phyloP scores from a whole-genome alignment of 2,888 invertebrate species.

The Leucophora obtusa region DNA sequence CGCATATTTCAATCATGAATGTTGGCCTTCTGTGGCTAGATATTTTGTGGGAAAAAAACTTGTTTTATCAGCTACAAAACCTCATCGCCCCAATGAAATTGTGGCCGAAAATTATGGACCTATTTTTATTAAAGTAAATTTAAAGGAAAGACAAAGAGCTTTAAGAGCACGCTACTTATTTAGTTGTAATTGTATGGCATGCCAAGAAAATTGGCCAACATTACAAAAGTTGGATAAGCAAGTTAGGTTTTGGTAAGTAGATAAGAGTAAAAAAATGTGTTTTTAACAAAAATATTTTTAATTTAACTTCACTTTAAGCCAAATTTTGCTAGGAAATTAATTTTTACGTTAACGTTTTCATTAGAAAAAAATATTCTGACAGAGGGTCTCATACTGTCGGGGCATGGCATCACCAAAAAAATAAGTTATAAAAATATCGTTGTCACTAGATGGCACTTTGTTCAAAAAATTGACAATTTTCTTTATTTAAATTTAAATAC shows the following conservation, averaged over 20 bases:
- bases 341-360: too few species aligned
- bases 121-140: slow-evolving; percentile 82
- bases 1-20: slow-evolving; percentile 90
- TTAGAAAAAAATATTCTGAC: too few species aligned
- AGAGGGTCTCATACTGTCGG: too few species aligned
- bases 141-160: slow-evolving; percentile 82
- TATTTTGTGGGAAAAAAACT: slow-evolving; percentile 87
- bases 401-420: too few species aligned
- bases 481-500: too few species aligned
- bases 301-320: too few species aligned
- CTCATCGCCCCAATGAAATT: slow-evolving; percentile 83
- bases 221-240: slow-evolving; percentile 81
- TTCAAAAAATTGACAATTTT: too few species aligned
- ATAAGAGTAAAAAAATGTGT: too few species aligned
- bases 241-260: slow-evolving; percentile 74
- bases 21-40: slow-evolving; percentile 88
- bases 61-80: slow-evolving; percentile 84
- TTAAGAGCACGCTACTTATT: slow-evolving; percentile 89
- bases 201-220: slow-evolving; percentile 87
- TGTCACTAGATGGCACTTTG: too few species aligned
- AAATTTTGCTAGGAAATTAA: too few species aligned
- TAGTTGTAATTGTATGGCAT: slow-evolving; percentile 85
- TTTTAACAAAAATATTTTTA: too few species aligned
- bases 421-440: too few species aligned
- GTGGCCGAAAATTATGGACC: slow-evolving; percentile 92